Base-by-base conservation (phyloP, 1,140 invertebrate genomes). In the Drosophila subpulchrella region DNA sequence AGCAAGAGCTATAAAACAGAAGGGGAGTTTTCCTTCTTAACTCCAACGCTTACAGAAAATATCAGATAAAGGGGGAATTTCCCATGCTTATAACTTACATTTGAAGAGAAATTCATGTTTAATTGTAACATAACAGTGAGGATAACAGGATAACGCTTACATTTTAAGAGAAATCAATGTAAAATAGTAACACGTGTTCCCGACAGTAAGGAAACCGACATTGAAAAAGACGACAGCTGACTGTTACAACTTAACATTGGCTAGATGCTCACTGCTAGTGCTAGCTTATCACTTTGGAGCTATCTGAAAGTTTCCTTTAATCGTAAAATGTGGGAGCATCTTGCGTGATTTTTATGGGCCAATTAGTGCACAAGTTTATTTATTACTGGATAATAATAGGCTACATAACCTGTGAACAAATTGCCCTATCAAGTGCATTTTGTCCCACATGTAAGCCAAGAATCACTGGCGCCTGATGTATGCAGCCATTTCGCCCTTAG, bases 391-490 rank as follows among this genome's bases (percentile, higher is more conserved):
- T 56, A 70, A 82, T 79, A 61, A 75, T 75, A 73, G 74, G 56
- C 59, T 55, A 57, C 46, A 59, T 47, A 56, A 62, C 61, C 39
- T 36, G 30, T 44, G 42, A 32, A 41, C 11, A 48, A 39, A 50
- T 67, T 39, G 55, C 51, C 38, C 30, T 72, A 48, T 54, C 44
- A 30, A 46, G 46, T 53, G 57, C 56, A 51, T 46, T 55, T 42
- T 17, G 38, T 34, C n/a, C 39, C 27, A 46, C 47, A 59, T 66
- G 68, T 41, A 50, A 72, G 13, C 61, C 55, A 51, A 56, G 50
- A 44, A 39, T 42, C 39, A 68, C 48, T 66, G 84, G 83, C 79
- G 79, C 75, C 83, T 65, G 70, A 70, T 79, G 81, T 44, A 39
- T 44, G 8, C 24, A 11, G 72, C 58, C 53, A 58, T 44, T 50